Base-by-base conservation (phyloP, 2,797 vertebrate species). In the Semotilus atromaculatus region DNA sequence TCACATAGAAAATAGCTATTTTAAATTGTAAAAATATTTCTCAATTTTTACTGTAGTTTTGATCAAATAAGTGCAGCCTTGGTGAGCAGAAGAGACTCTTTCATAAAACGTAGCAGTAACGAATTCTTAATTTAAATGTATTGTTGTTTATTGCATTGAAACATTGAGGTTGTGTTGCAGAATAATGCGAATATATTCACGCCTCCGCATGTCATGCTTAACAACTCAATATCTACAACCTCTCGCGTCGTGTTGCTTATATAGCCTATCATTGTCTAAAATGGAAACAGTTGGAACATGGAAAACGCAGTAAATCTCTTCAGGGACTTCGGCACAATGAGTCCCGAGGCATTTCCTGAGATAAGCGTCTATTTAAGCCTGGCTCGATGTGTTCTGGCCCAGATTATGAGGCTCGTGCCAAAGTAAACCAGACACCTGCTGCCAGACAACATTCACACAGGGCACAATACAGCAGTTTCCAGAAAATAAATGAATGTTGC, bases 251-350 rank as follows among this genome's bases (percentile, higher is more conserved):
- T 34, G 13, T 9, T 34, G 62, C 62, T 66, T 29, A 21, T 66
- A 48, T 4, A 78, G 58, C n/a, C n/a, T n/a, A 64, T 64, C 36
- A 11, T 13, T 40, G 76, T 66, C 53, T 29, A 11, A 19, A n/a
- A 51, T 13, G 14, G 53, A 81, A 85, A 53, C 48, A n/a, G 31
- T 23, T 36, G 34, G 70, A 62, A 71, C 66, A 62, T 72, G 66
- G 48, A 81, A 80, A 51, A 48, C 16, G 34, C 48, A 29, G n/a
- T 82, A 83, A 88, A 88, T 88, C 85, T 85, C 48, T 48, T 40
- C 11, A 7, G 76, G 19, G 75, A 38, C 74, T 8, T 53, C 53
- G 80, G 48, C 78, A 86, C 84, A 84, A 89, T 80, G 77, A 82
- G 70, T 64, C 53, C 1, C 40, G 31, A 72, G 51, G 51, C 31